Conservation (phyloP, 1,140 invertebrate species). For the Euglossa dilemma region DNA sequence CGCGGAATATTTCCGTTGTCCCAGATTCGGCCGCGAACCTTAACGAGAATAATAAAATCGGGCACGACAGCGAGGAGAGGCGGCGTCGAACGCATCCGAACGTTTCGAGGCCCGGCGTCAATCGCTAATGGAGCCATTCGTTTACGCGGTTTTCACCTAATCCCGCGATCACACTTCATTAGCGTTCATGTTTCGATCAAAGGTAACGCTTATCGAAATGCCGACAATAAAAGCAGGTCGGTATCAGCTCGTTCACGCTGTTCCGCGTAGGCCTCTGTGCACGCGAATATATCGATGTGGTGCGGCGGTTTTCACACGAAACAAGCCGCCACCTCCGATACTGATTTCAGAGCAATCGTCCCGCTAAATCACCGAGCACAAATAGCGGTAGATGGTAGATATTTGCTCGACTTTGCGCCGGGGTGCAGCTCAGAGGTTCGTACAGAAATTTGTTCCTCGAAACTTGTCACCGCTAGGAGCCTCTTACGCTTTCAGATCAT, state of each 20-base stretch:
- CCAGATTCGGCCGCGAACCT: not conserved
- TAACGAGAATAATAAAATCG: not conserved
- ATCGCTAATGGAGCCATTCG: conserved; percentile 57
- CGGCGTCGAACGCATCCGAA: not conserved
- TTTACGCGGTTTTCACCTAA: conserved; percentile 60
- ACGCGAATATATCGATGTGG: conserved; percentile 30
- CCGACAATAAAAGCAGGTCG: conserved; percentile 49
- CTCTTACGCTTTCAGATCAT: too few relatives aligned
- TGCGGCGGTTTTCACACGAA: conserved; percentile 59
- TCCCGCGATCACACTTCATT: conserved; percentile 55
- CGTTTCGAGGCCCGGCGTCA: conserved; percentile 14
- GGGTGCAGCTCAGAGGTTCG: conserved; percentile 30
- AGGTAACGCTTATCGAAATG: conserved; percentile 66
- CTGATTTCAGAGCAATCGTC: conserved; percentile 51
- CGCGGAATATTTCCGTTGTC: not conserved
- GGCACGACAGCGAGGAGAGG: not conserved
- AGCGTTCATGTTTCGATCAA: conserved; percentile 51
- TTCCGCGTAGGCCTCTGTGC: not conserved
- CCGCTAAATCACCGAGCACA: conserved; percentile 4
- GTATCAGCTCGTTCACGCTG: not conserved
- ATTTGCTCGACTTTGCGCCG: conserved; percentile 31
- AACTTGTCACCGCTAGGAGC: too few relatives aligned
- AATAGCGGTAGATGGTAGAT: conserved; percentile 19
- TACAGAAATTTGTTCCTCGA: too few relatives aligned
- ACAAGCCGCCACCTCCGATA: conserved; percentile 51